Conservation (phyloP, 2,113 vertebrate genomes). For the Chionis minor region DNA sequence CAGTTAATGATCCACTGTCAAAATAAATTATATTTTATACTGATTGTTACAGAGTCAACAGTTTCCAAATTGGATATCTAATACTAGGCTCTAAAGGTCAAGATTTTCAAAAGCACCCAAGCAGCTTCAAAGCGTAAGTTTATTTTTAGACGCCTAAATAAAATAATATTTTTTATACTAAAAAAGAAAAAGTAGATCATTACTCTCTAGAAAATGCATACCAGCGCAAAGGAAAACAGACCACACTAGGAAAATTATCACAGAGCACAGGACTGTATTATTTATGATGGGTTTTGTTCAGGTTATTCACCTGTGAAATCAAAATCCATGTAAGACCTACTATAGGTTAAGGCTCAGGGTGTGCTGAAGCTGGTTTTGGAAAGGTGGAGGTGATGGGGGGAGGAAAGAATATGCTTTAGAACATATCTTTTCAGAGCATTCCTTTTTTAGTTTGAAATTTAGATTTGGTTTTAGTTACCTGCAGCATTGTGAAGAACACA, state of each 20-base stretch:
- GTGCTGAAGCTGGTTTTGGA: neutral
- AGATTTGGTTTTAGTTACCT: neutral
- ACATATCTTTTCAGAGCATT: neutral
- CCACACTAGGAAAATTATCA: neutral
- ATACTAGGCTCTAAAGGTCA: neutral
- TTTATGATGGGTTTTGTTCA: neutral
- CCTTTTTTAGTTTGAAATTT: neutral
- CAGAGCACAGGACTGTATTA: neutral
- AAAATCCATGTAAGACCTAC: neutral
- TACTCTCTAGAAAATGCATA: neutral
- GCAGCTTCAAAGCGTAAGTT: neutral
- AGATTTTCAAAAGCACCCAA: neutral
- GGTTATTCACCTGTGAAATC: neutral
- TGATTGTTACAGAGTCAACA: neutral
- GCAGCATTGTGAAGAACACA: neutral
- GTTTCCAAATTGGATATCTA: neutral
- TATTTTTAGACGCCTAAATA: neutral
- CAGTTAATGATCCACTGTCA: neutral
- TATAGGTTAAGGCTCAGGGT: neutral
- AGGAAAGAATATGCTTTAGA: neutral
- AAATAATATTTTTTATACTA: neutral
- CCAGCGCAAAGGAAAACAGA: neutral
- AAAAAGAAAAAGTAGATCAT: neutral
- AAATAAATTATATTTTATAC: neutral
- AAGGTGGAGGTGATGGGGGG: accelerated